Evolutionary conservation across 2,113 vertebrate genomes (phyloP).

Genomic region (Dasyurus viverrinus): DNA sequence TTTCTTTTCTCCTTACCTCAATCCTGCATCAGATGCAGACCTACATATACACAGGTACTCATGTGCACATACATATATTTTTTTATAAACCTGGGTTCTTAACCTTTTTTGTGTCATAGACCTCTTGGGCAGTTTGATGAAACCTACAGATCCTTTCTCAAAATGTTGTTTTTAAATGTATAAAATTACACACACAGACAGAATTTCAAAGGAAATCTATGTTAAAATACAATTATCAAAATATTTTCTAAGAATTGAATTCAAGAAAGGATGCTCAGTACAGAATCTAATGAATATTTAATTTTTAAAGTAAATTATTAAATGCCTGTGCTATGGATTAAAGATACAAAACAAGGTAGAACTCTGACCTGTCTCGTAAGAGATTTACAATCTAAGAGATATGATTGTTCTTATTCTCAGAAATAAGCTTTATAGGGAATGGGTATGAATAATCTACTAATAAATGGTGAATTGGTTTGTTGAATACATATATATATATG

Average conservation of each 20-base stretch:
- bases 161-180: background rate
- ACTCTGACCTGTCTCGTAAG: no score
- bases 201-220: background rate
- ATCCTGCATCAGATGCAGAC: background rate
- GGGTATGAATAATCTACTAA: background rate
- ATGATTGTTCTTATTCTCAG: no score
- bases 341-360: background rate
- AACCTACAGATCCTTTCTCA: background rate
- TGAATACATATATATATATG: background rate
- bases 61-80: background rate
- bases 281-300: no score
- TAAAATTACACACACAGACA: background rate
- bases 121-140: background rate
- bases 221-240: background rate
- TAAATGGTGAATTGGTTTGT: background rate
- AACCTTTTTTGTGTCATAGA: background rate
- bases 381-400: no score
- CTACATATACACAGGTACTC: background rate
- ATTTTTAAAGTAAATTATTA: no score
- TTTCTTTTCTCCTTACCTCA: background rate
- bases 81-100: background rate
- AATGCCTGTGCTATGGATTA: no score
- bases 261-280: no score
- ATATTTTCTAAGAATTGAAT: no score
- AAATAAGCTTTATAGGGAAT: no score